Conservation (phyloP, 1,140 invertebrate species). For the Bombus difficillimus region DNA sequence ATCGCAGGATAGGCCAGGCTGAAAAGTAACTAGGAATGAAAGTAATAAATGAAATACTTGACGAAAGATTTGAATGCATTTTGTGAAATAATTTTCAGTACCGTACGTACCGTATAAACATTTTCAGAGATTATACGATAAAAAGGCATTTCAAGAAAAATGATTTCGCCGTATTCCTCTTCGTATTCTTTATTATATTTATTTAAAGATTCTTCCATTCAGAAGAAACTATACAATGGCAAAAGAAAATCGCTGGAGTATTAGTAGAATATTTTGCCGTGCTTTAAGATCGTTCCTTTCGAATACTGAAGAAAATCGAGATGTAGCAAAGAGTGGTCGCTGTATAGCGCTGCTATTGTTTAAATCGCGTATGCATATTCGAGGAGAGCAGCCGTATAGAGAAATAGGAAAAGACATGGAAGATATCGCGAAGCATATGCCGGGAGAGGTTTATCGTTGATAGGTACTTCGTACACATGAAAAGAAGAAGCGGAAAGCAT, state of each 20-base stretch:
- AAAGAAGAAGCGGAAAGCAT: background rate
- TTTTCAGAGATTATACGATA: background rate
- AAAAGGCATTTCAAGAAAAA: background rate
- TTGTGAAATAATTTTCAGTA: too few species aligned
- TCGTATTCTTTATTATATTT: background rate
- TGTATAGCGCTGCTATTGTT: conserved; percentile 7
- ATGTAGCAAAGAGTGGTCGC: background rate
- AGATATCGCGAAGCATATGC: background rate
- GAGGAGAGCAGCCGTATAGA: background rate
- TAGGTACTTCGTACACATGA: background rate
- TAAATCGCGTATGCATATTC: conserved; percentile 10
- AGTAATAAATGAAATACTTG: background rate
- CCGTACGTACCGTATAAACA: accelerated
- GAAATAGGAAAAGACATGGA: background rate
- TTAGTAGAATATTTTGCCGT: background rate
- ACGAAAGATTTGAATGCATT: background rate
- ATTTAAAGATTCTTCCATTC: background rate
- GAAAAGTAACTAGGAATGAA: too few species aligned
- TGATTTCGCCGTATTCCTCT: background rate
- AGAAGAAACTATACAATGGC: background rate
- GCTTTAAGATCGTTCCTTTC: background rate
- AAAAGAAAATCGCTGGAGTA: too few species aligned
- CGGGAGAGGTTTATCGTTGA: conserved; percentile 2
- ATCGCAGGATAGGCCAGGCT: too few species aligned
- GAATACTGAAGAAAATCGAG: background rate